These are phyloP conservation scores for Anolis carolinensis DNA, from an alignment of 2,113 vertebrate genomes.

Conservation along the genomic window DNA sequence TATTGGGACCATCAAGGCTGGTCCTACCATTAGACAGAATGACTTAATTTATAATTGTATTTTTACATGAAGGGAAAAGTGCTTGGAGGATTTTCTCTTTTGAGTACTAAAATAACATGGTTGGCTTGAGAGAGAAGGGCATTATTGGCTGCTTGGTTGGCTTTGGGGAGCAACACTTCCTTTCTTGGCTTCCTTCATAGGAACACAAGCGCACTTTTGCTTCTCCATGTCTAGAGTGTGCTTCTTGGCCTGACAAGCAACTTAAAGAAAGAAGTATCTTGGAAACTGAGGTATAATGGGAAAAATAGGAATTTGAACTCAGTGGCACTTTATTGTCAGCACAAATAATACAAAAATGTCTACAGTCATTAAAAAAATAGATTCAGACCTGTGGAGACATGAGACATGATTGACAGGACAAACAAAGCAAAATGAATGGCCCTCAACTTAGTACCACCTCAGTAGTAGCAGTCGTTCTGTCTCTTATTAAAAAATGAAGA, in stretches of 20 bases:
- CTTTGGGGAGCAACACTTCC: not conserved
- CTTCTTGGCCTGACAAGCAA: not conserved
- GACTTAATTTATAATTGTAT: not conserved
- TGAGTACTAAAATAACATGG: not conserved
- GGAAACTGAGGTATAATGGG: slow-evolving; percentile 9
- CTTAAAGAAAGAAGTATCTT: not conserved
- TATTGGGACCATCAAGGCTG: not conserved
- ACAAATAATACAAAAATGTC: slow-evolving; percentile 23
- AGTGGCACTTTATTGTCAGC: slow-evolving; percentile 14
- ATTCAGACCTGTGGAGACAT: slow-evolving; percentile 16
- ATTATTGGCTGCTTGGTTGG: not conserved
- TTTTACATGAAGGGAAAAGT: not conserved
- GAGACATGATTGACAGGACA: slow-evolving; percentile 11
- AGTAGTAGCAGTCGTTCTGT: not conserved
- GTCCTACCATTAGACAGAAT: not conserved
- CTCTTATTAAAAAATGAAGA: slow-evolving; percentile 7
- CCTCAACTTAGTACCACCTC: not conserved
- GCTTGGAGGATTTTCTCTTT: not conserved
- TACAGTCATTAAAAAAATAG: not conserved
- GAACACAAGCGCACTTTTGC: not conserved
- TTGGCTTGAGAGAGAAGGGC: not conserved
- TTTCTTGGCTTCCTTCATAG: not conserved
- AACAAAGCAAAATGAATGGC: not conserved
- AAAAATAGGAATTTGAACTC: not conserved
- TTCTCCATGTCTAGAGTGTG: too few species aligned